These are phyloP conservation scores for Odontocolon sp. DNA, from an alignment of 2,888 invertebrate species.

Conservation along the genomic window DNA sequence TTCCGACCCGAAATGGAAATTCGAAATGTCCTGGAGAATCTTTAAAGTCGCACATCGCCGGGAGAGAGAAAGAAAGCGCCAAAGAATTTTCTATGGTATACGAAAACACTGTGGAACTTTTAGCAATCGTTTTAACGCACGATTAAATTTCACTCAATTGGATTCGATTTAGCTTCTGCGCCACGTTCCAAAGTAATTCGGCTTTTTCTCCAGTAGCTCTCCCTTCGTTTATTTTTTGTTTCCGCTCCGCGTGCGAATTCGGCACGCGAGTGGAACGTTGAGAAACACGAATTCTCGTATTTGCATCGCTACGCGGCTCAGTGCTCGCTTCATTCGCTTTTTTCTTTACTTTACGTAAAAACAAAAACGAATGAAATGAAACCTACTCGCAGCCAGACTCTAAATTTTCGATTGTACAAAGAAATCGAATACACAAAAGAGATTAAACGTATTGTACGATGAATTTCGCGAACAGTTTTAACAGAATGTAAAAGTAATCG, in stretches of 20 bases:
- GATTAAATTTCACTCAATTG: constrained; percentile 56
- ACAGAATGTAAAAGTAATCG: too few relatives aligned
- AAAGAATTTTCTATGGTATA: constrained; percentile 28
- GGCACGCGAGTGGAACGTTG: too few relatives aligned
- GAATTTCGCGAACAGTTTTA: too few relatives aligned
- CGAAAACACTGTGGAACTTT: constrained; percentile 20
- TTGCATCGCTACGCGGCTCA: constrained; percentile 45
- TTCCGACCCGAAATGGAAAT: not conserved
- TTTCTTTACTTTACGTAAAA: not conserved
- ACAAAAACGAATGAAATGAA: constrained; percentile 1
- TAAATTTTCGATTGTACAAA: not conserved
- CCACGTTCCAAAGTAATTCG: constrained; percentile 52
- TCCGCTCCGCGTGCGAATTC: constrained; percentile 21
- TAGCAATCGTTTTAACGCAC: constrained; percentile 46
- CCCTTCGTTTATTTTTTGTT: constrained; percentile 38
- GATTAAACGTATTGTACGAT: too few relatives aligned
- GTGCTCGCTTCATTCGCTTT: constrained; percentile 1
- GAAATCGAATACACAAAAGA: too few relatives aligned
- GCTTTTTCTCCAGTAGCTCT: constrained; percentile 28
- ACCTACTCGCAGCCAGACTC: constrained; percentile 4
- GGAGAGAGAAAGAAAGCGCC: not conserved
- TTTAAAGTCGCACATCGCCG: not conserved
- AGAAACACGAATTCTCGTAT: constrained; percentile 40
- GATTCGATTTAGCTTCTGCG: constrained; percentile 57
- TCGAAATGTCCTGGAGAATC: not conserved